Evolutionary conservation across 23 tunicate species (phyloP).

Genomic region (Ascidia mentula): DNA sequence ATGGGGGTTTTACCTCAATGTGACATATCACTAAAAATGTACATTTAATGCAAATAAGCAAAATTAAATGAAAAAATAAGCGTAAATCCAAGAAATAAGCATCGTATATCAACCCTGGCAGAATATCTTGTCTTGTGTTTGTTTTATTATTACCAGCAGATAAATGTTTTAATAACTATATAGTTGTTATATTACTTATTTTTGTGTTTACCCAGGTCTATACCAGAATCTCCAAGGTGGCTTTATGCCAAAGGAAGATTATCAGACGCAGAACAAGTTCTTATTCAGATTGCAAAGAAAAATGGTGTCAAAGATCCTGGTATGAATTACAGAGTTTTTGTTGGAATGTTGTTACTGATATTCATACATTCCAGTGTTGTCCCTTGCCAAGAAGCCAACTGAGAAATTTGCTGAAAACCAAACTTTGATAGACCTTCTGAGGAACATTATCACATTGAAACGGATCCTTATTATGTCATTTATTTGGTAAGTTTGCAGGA

Average conservation of each 20-base stretch:
- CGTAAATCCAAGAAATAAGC: too few species aligned
- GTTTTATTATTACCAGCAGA: background rate
- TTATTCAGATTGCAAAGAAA: slow-evolving; percentile 45
- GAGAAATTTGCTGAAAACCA: background rate
- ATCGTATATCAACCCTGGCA: too few species aligned
- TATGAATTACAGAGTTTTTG: background rate
- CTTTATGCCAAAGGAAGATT: slow-evolving; percentile 56
- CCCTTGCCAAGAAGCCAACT: slow-evolving; percentile 15
- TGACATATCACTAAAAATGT: too few species aligned
- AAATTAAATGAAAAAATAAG: too few species aligned
- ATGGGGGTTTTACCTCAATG: too few species aligned
- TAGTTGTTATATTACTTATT: background rate
- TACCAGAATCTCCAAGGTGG: slow-evolving; percentile 92
- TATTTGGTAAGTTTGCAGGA: slow-evolving; percentile 28
- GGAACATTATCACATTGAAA: slow-evolving; percentile 16
- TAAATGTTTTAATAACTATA: background rate
- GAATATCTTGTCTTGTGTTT: background rate
- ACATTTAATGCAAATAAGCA: too few species aligned
- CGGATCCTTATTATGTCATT: slow-evolving; percentile 24
- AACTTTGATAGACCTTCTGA: slow-evolving; percentile 20
- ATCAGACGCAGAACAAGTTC: slow-evolving; percentile 62
- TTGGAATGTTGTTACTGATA: background rate
- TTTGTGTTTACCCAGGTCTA: slow-evolving; percentile 13
- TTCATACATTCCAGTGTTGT: slow-evolving; percentile 7
- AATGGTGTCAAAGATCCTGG: slow-evolving; percentile 50